Evolutionary conservation across 2,113 vertebrate genomes (phyloP).

Genomic region (Engraulis encrasicolus): DNA sequence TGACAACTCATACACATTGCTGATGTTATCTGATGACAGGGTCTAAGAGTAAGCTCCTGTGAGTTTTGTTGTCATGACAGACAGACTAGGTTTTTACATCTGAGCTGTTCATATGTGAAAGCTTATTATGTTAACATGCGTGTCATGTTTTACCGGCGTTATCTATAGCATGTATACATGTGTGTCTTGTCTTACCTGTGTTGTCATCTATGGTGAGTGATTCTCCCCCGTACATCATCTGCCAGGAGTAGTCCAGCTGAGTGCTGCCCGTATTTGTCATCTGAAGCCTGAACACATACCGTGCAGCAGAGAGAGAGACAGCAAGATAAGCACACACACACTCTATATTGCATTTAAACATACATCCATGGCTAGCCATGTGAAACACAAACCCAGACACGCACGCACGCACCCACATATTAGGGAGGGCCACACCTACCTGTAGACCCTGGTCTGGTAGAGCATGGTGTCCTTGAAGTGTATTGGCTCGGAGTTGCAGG

Average conservation of each 20-base stretch:
- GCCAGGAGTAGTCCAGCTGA: constrained; percentile 80
- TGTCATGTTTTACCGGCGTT: not conserved
- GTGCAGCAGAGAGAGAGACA: not conserved
- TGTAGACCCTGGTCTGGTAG: constrained; percentile 78
- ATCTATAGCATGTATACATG: not conserved
- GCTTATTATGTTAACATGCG: not conserved
- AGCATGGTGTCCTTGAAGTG: constrained; percentile 82
- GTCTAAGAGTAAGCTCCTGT: not conserved
- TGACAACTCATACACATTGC: not conserved
- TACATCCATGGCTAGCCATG: not conserved
- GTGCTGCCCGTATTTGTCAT: constrained; percentile 79
- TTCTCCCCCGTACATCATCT: constrained; percentile 46
- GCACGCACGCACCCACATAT: not conserved
- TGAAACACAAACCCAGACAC: not conserved
- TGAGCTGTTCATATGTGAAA: not conserved
- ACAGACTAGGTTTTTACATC: not conserved
- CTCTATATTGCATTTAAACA: not conserved
- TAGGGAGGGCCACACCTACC: constrained; percentile 75
- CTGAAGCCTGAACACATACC: constrained; percentile 64
- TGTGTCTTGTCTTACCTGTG: not conserved
- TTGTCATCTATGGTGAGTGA: constrained; percentile 11
- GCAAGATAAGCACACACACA: not conserved
- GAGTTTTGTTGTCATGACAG: not conserved
- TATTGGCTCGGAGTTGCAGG: constrained; percentile 62
- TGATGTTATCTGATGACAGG: not conserved